Base-by-base conservation (phyloP, 1,140 invertebrate genomes). In the Leptinotarsa texana region DNA sequence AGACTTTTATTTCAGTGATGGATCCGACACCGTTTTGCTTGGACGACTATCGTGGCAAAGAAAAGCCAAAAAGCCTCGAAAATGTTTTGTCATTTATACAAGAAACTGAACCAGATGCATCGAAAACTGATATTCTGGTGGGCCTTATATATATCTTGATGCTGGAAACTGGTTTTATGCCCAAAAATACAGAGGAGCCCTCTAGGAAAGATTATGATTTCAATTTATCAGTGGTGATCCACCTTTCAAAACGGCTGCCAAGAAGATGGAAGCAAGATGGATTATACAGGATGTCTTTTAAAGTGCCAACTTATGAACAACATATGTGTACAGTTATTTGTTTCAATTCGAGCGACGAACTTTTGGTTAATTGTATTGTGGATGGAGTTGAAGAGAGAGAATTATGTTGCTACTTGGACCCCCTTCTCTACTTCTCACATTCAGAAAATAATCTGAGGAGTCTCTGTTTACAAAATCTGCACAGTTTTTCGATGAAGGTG, bases 81-180 rank as follows among this genome's bases (percentile, higher is more conserved):
- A 80, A 81, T 69, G 24, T 83, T 57, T 69, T 79, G 57, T 69
- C 27, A 63, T 77, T 62, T 42, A 68, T 79, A 33, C 67, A 76
- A 69, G 17, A 24, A 73, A 74, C 63, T 22, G 47, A 62, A 24
- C 22, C 74, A 4, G 13, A 66, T 3, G 57, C 77, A 15, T 75
- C 78, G 61, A 77, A 63, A 78, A 75, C 72, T 62, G 82, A 85
- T 61, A 74, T 83, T 47, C 67, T 84, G n/a, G 79, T 80, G 1
- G 76, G 80, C 13, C 76, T 84, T 17, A 72, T 84, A 47, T 82
- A 82, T 66, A 76, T 84, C 62, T 66, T 85, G 21, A 84, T 84
- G 82, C 24, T 84, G 18, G 84, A 85, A 77, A 71, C 27, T 74
- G 84, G 84, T 13, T 84, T 83, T 75, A 75, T 83, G 27, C 80